Evolutionary conservation across 2,888 invertebrate species (phyloP), one percentile per base, ranked within the genome.

Genomic region (Cryptophagus acutangulus): DNA sequence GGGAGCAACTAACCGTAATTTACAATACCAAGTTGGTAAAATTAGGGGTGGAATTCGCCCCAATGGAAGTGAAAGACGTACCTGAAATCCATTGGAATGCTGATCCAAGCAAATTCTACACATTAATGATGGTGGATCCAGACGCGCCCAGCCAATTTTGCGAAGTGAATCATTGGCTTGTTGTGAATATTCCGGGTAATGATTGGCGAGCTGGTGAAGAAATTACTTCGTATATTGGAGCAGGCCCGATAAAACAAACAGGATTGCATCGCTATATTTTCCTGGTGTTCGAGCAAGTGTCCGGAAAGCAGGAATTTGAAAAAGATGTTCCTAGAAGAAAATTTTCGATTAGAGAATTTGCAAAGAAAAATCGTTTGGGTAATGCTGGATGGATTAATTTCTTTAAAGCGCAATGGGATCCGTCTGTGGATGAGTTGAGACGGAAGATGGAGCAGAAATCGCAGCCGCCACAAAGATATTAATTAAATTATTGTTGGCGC

Each of bases 141-240:
- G 51, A 51, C 34, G 48, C 45, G 1, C 48, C 48, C 1, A 45
- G 51, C 38, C 45, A 24, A 29, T 48, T 40, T 8, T 38, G 82
- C 13, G 85, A 86, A 67, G 83, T 81, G 76, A 81, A 82, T 52
- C 87, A 87, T 63, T 87, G 87, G 87, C 67, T 86, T 2, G 76
- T 87, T n/a, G 82, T 77, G 16, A 87, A 87, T 59, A 81, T 87
- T 56, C 76, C 76, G 10, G 83, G 80, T 14, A 70, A 69, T 42
- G 74, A 83, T 48, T 56, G 86, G 29, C 61, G 60, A 10, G 74
- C 75, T 50, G 83, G 84, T 18, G 81, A 84, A 61, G 71, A 73
- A 10, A 65, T 85, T 9, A 72, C 80, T n/a, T 79, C 78, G 44
- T 87, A 86, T 59, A 52, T 67, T 33, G 79, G 79, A 13, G 69